These are phyloP conservation scores for Premnoplex brunnescens DNA, from an alignment of 2,797 vertebrate genomes.

Conservation along the genomic window DNA sequence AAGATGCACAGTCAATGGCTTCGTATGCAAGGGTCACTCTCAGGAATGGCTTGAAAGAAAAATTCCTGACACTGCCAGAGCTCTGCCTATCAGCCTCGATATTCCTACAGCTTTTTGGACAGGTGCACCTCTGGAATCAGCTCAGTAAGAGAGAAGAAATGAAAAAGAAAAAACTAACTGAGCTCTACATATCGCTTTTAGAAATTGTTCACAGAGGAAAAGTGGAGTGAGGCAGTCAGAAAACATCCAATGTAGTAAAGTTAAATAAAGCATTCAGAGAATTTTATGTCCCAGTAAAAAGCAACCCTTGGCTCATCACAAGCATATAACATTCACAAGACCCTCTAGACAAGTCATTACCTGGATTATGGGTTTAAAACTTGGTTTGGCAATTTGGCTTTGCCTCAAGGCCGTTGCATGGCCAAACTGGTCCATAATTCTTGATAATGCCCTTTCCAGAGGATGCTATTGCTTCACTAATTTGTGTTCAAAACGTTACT, in stretches of 20 bases:
- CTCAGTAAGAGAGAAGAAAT: neutral
- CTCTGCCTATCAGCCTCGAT: neutral
- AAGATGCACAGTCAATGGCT: neutral
- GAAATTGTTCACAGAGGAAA: conserved; percentile 45
- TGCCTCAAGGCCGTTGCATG: conserved; percentile 34
- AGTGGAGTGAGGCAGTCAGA: conserved; percentile 18
- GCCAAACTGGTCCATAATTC: conserved; percentile 53
- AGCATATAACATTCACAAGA: conserved; percentile 41
- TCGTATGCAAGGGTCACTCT: neutral
- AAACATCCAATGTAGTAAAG: conserved; percentile 30
- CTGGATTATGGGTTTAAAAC: conserved; percentile 17
- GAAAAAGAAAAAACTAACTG: neutral
- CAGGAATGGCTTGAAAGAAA: neutral
- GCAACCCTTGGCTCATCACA: conserved; percentile 55
- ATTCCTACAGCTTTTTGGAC: neutral
- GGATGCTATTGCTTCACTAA: neutral
- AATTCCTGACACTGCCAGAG: neutral
- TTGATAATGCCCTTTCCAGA: conserved; percentile 30
- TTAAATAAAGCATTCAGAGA: conserved; percentile 70
- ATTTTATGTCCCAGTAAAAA: conserved; percentile 65
- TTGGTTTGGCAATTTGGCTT: conserved; percentile 55
- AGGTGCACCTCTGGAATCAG: neutral
- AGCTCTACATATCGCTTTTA: neutral
- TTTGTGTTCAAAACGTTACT: neutral
- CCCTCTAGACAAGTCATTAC: conserved; percentile 37